Conservation (phyloP, 2,888 invertebrate genomes). For the Calliscelio sp. region DNA sequence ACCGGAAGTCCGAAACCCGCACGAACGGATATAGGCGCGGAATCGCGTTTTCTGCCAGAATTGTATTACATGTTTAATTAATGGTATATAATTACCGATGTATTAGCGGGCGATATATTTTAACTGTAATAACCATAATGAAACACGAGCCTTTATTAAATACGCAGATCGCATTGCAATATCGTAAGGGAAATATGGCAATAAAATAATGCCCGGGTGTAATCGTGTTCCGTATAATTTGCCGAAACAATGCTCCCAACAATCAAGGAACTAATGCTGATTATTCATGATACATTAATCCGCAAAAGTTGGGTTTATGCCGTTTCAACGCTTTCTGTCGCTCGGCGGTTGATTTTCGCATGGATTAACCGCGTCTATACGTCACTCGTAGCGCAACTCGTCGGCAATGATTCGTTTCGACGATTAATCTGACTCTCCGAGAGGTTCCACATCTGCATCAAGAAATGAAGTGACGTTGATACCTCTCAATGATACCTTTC, state of each 20-base stretch:
- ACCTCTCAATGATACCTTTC: constrained; percentile 20
- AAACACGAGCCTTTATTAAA: not conserved
- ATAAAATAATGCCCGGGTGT: not conserved
- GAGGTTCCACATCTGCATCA: constrained; percentile 37
- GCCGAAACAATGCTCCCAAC: constrained; percentile 74
- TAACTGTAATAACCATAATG: not conserved
- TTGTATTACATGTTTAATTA: not conserved
- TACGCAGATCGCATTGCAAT: not conserved
- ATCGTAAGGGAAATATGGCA: not conserved
- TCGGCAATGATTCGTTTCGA: constrained; percentile 48
- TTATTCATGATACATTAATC: constrained; percentile 75
- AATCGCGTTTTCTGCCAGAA: too few relatives aligned
- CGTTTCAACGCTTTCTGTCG: constrained; percentile 60
- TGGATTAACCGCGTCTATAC: constrained; percentile 49
- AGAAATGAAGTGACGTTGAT: constrained; percentile 50
- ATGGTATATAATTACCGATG: not conserved
- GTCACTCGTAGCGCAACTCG: constrained; percentile 40
- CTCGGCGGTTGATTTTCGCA: constrained; percentile 54
- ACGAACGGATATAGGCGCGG: too few relatives aligned
- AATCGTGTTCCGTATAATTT: constrained; percentile 62
- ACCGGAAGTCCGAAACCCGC: too few relatives aligned
- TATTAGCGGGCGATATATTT: not conserved
- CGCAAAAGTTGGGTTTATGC: constrained; percentile 66
- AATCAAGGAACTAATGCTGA: constrained; percentile 73
- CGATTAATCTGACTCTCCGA: constrained; percentile 39